Base-by-base conservation (phyloP, 2,888 invertebrate genomes). In the Chrysolina oricalcia region DNA sequence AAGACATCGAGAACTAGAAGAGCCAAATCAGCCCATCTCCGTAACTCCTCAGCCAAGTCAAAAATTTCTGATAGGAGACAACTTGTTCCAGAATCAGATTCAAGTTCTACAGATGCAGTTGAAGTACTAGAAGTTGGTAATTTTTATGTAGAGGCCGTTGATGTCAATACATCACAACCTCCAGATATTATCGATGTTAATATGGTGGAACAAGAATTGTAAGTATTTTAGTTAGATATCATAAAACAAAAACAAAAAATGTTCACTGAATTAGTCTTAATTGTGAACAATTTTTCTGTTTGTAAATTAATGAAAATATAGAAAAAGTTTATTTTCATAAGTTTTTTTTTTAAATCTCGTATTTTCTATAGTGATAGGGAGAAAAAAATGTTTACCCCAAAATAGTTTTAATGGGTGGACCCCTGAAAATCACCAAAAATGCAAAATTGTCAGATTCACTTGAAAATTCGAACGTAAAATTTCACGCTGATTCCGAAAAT, bases 1-100 rank as follows among this genome's bases (percentile, higher is more conserved):
- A 91, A 93, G 71, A 90, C 93, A 0, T 93, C 93, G 0, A 89
- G 94, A 65, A 92, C 92, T 2, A 90, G 92, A 11, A 88, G 94
- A n/a, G 94, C 93, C 0, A 92, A 93, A 70, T 92, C 93, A 0
- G 93, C 93, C 0, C 91, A 90, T 2, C 81, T 86, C 41, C 80
- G 88, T 69, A 86, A 86, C 67, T 83, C 82, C 19, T 87, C 86
- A 13, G 86, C 83, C 15, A 87, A 85, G 80, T 85, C 85, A 21
- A 86, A 84, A 79, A 80, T 79, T 23, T 84, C 84, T 1, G 88
- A 89, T 78, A 88, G 87, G 77, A 80, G 83, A 70, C 83, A 84
- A 74, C 76, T 89, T 17, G 78, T 87, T n/a, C 69, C 77, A 23
- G 83, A 84, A 62, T 86, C 87, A 13, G 87, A 87, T 78, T 89